Conservation (phyloP, 2,113 vertebrate species). For the Apaloderma vittatum region DNA sequence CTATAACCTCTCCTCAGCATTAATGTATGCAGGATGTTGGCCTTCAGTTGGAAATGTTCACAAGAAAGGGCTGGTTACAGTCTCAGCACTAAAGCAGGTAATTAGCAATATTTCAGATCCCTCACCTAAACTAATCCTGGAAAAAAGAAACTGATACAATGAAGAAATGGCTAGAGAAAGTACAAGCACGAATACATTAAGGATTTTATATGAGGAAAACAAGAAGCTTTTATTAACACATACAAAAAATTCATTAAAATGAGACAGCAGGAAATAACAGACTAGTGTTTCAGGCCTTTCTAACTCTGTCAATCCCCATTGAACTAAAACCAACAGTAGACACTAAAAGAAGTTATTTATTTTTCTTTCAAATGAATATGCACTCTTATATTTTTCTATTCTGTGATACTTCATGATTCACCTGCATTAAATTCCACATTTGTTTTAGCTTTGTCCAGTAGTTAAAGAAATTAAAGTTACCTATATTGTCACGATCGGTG, state of each 20-base stretch:
- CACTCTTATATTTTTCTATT: background rate
- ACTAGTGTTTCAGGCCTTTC: background rate
- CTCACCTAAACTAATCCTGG: background rate
- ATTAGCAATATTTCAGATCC: background rate
- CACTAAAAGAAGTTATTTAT: background rate
- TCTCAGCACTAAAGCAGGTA: background rate
- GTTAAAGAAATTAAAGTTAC: background rate
- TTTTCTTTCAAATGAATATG: background rate
- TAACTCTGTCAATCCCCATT: background rate
- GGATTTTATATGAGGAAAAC: background rate
- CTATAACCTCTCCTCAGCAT: background rate
- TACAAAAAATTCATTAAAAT: background rate
- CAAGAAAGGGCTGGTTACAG: background rate
- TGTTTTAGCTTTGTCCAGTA: background rate
- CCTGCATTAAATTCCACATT: background rate
- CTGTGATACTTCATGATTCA: background rate
- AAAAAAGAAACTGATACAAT: background rate
- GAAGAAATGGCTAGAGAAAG: background rate
- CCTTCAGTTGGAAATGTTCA: background rate
- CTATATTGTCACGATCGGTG: background rate
- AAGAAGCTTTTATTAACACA: background rate
- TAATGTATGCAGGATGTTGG: background rate
- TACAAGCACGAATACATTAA: background rate
- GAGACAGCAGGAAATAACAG: background rate
- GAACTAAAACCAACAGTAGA: background rate